phyloP scores from a whole-genome alignment of 1,140 invertebrate species.

The Cherax destructor region DNA sequence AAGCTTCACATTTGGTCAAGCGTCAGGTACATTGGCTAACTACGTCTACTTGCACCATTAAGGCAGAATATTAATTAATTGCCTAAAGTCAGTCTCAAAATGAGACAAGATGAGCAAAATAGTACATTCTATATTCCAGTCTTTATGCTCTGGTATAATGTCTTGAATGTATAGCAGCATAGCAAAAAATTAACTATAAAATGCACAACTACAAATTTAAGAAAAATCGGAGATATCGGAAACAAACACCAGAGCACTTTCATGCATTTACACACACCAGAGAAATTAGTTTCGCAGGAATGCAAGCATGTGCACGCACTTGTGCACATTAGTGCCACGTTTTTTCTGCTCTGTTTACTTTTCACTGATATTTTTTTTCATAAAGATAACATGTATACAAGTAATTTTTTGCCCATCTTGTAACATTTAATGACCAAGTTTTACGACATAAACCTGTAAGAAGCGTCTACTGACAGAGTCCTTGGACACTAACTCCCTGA shows the following conservation, averaged over 20 bases:
- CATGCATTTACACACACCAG: no score
- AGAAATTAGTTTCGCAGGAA: no score
- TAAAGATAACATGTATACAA: not conserved
- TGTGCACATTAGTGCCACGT: no score
- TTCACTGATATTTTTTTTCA: not conserved
- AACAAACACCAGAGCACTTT: no score
- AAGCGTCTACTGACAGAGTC: slow-evolving; percentile 23
- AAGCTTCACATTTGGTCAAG: slow-evolving; percentile 51
- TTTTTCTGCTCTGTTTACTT: no score
- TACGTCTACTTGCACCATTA: slow-evolving; percentile 43
- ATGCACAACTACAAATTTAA: no score
- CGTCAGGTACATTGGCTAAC: slow-evolving; percentile 49
- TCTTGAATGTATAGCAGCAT: no score
- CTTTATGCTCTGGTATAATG: not conserved
- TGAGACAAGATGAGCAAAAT: slow-evolving; percentile 1
- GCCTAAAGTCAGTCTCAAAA: slow-evolving; percentile 31
- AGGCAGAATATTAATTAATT: slow-evolving; percentile 36
- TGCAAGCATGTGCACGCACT: no score
- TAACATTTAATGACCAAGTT: slow-evolving; percentile 9
- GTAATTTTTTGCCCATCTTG: slow-evolving; percentile 13
- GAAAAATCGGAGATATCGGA: no score
- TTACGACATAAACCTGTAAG: slow-evolving; percentile 29
- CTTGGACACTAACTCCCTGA: slow-evolving; percentile 21
- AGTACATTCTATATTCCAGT: not conserved
- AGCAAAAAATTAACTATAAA: no score